Conservation (phyloP, 1,140 invertebrate genomes). For the Thereuonema tuberculata region DNA sequence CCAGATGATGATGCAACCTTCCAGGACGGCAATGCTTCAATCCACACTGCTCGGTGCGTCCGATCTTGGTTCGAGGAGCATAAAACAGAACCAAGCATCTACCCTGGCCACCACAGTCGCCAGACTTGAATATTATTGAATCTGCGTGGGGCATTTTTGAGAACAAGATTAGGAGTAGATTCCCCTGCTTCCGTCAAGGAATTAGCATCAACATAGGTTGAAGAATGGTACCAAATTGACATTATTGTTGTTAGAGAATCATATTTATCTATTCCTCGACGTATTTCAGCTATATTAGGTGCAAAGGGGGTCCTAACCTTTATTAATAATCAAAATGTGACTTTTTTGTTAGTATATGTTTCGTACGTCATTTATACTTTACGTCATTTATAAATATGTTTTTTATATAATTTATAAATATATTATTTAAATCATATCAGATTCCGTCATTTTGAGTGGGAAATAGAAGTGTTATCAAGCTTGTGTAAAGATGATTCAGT, state of each 20-base stretch:
- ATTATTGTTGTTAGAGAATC: neutral
- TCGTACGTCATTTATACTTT: too few species aligned
- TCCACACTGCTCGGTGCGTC: neutral
- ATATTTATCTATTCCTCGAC: neutral
- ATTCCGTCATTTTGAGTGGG: too few species aligned
- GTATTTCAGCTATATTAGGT: neutral
- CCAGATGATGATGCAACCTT: neutral
- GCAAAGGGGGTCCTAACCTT: neutral
- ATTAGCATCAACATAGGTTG: neutral
- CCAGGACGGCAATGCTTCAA: neutral
- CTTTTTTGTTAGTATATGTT: neutral
- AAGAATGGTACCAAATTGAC: neutral
- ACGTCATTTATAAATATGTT: too few species aligned
- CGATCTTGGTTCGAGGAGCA: neutral
- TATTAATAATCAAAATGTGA: neutral
- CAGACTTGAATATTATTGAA: neutral
- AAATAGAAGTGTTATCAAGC: too few species aligned
- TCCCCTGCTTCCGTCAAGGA: neutral
- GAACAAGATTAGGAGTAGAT: neutral
- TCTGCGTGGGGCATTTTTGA: neutral
- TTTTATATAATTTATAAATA: too few species aligned
- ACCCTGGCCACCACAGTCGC: neutral
- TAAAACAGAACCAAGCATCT: neutral
- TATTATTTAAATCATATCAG: too few species aligned
- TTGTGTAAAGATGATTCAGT: too few species aligned